phyloP scores from a whole-genome alignment of 2,888 invertebrate genomes.

The Lysandra coridon region DNA sequence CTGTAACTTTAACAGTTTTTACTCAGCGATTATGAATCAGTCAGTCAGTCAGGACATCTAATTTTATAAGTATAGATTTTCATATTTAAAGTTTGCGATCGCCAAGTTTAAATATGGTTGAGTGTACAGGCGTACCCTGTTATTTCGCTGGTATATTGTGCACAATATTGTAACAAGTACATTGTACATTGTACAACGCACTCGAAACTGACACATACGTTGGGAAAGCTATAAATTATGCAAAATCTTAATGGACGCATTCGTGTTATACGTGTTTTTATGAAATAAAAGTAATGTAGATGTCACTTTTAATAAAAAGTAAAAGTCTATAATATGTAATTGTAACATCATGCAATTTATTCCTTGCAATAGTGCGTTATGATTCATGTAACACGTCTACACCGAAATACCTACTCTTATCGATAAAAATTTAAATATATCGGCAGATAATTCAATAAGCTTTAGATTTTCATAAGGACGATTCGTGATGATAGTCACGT shows the following conservation, averaged over 20 bases:
- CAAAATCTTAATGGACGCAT: constrained; percentile 28
- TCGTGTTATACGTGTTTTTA: constrained; percentile 30
- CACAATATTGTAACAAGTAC: not conserved
- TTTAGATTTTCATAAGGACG: not conserved
- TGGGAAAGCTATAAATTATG: constrained; percentile 33
- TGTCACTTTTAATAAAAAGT: constrained; percentile 15
- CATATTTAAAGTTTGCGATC: not conserved
- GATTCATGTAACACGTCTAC: not conserved
- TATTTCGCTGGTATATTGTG: not conserved
- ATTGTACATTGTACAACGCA: constrained; percentile 35
- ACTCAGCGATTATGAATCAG: no score
- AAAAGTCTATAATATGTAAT: not conserved
- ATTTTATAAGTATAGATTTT: no score
- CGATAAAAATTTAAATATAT: constrained; percentile 13
- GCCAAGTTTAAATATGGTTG: not conserved
- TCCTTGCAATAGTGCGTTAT: not conserved
- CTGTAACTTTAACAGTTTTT: no score
- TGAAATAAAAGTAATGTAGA: constrained; percentile 23
- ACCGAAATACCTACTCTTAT: not conserved
- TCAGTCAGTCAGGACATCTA: no score
- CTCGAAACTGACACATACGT: constrained; percentile 37
- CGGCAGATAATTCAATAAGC: constrained; percentile 14
- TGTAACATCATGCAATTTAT: not conserved
- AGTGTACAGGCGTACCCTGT: constrained; percentile 1
- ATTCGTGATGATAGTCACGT: constrained; percentile 26